Conservation (phyloP, 1,140 invertebrate species). For the Psilanteris sp. region DNA sequence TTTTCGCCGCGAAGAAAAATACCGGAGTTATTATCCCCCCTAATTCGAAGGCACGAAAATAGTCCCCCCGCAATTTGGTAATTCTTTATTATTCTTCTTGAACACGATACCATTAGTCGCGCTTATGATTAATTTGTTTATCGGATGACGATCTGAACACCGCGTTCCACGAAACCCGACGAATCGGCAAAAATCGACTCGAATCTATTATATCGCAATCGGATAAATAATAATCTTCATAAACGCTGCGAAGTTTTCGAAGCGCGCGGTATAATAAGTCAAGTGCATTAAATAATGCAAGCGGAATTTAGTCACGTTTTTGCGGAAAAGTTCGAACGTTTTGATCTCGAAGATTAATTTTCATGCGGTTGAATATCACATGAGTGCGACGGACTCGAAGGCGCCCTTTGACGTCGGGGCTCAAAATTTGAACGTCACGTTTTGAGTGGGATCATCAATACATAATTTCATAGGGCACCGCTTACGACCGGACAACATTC, state of each 20-base stretch:
- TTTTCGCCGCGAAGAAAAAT: slow-evolving; percentile 22
- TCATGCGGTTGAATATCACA: slow-evolving; percentile 52
- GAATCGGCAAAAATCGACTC: no score
- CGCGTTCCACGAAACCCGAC: no score
- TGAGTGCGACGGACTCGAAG: slow-evolving; percentile 19
- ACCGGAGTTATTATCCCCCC: slow-evolving; percentile 12
- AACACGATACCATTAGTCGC: no score
- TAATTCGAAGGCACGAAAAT: slow-evolving; percentile 10
- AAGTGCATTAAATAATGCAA: slow-evolving; percentile 38
- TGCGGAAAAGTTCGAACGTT: slow-evolving; percentile 37
- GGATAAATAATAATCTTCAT: no score
- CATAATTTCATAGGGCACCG: slow-evolving; percentile 41
- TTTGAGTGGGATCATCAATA: slow-evolving; percentile 47
- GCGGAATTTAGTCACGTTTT: slow-evolving; percentile 45
- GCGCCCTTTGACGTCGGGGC: slow-evolving; percentile 18
- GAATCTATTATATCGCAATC: no score
- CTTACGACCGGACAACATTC: slow-evolving; percentile 45
- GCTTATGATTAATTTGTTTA: no score
- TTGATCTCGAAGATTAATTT: slow-evolving; percentile 56
- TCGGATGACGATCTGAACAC: no score
- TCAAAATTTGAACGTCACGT: slow-evolving; percentile 52
- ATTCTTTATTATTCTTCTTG: no score
- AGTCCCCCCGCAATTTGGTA: no score
- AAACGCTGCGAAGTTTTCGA: no score
- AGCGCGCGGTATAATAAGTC: slow-evolving; percentile 22